Evolutionary conservation across 2,113 vertebrate genomes (phyloP).

Genomic region (Crotalus horridus): DNA sequence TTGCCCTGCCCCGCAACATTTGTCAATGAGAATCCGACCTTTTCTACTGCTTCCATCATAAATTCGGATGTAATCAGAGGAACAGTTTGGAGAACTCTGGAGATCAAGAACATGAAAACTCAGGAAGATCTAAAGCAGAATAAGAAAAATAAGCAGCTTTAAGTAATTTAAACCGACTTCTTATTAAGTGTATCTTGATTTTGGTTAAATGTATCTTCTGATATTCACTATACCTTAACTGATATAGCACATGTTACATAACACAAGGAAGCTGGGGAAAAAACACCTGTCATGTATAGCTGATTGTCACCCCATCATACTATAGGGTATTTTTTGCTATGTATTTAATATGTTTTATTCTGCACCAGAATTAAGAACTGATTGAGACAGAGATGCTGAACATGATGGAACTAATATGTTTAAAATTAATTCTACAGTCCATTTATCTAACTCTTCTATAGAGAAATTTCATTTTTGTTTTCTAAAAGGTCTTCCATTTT

Average conservation of each 20-base stretch:
- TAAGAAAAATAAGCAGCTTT: neutral
- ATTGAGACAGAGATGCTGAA: neutral
- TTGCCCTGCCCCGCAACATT: constrained; percentile 48
- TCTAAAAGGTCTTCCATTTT: neutral
- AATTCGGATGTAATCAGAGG: constrained; percentile 62
- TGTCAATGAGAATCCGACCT: constrained; percentile 57
- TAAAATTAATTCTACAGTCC: neutral
- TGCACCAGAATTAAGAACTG: neutral
- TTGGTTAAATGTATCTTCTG: neutral
- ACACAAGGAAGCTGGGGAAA: neutral
- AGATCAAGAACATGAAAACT: constrained; percentile 63
- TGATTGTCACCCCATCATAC: neutral
- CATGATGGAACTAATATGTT: neutral
- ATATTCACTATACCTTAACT: neutral
- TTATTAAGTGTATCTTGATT: neutral
- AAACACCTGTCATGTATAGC: neutral
- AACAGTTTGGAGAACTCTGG: constrained; percentile 51
- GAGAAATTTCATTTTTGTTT: neutral
- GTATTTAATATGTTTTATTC: neutral
- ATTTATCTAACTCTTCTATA: neutral
- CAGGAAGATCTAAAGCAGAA: constrained; percentile 56
- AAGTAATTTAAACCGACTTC: neutral
- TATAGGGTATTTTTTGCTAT: neutral
- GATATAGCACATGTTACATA: neutral
- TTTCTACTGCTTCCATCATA: constrained; percentile 59